Conservation (phyloP, 1,140 invertebrate genomes). For the Theocolax elegans region DNA sequence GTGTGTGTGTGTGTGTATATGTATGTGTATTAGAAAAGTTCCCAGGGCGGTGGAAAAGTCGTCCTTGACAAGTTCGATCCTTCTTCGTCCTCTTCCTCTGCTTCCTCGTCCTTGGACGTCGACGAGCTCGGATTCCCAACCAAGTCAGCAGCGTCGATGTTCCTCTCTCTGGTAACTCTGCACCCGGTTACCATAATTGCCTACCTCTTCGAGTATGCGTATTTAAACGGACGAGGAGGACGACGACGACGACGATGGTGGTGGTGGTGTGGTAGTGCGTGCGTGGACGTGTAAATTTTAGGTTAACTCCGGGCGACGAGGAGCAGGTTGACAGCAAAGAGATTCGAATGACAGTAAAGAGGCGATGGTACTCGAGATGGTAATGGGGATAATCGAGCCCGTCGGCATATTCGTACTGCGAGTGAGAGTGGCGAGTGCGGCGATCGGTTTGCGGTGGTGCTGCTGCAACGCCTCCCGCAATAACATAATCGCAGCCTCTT, state of each 20-base stretch:
- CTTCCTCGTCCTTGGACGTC: slow-evolving; percentile 12
- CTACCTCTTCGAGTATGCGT: background rate
- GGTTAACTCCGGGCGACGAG: slow-evolving; percentile 27
- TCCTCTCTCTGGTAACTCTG: background rate
- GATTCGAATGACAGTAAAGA: background rate
- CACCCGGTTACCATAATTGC: slow-evolving; percentile 33
- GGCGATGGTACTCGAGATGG: background rate
- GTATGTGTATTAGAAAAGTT: too few species aligned
- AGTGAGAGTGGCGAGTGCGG: background rate
- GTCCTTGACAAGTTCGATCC: background rate
- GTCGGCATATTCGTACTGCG: background rate
- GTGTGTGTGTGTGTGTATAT: background rate
- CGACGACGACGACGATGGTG: background rate
- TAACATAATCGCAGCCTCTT: slow-evolving; percentile 25
- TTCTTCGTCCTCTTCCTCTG: slow-evolving; percentile 4
- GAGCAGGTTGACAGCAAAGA: too few species aligned
- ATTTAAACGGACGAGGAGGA: too few species aligned
- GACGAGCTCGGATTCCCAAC: background rate
- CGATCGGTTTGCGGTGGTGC: background rate
- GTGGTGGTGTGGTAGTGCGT: background rate
- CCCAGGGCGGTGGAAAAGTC: background rate
- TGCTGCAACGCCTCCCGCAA: slow-evolving; percentile 20
- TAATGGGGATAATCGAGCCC: background rate
- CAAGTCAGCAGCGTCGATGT: slow-evolving; percentile 1
- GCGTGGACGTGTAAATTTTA: background rate